Conservation (phyloP, 1,140 invertebrate species). For the Leptopilina clavipes region DNA sequence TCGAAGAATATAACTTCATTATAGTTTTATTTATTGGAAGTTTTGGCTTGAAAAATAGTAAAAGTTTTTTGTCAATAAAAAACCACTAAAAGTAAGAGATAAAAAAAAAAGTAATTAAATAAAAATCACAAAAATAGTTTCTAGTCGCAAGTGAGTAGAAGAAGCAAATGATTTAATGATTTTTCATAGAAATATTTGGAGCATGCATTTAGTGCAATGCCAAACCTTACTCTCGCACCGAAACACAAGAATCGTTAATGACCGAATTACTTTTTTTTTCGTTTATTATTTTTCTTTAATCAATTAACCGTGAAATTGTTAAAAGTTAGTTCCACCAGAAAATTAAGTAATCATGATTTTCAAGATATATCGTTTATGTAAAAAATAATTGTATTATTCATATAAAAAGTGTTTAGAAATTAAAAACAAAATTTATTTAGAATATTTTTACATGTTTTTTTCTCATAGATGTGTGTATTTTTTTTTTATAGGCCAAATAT, state of each 20-base stretch:
- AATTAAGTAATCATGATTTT: not conserved
- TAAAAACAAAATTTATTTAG: no score
- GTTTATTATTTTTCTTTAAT: not conserved
- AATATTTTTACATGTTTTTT: not conserved
- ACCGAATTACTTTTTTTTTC: not conserved
- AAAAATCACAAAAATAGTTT: not conserved
- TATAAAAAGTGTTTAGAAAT: no score
- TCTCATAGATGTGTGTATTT: not conserved
- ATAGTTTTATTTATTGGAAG: no score
- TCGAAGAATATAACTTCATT: no score
- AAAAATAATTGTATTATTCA: no score
- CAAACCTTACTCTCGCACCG: not conserved
- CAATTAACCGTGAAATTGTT: not conserved
- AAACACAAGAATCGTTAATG: not conserved
- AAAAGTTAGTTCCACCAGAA: conserved; percentile 9
- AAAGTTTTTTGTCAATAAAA: no score
- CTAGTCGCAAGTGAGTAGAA: not conserved
- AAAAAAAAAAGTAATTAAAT: not conserved
- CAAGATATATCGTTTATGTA: no score
- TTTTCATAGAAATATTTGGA: conserved; percentile 1
- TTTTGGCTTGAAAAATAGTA: no score
- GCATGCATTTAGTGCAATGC: conserved; percentile 13
- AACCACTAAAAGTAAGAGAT: no score
- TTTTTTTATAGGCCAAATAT: conserved; percentile 5
- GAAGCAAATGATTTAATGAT: not conserved